A percentile compares a stretch with the other conserved stretches of the same genome.
Evolutionary conservation across 2,888 invertebrate species (phyloP).

Genomic region (Erebia epiphron): DNA sequence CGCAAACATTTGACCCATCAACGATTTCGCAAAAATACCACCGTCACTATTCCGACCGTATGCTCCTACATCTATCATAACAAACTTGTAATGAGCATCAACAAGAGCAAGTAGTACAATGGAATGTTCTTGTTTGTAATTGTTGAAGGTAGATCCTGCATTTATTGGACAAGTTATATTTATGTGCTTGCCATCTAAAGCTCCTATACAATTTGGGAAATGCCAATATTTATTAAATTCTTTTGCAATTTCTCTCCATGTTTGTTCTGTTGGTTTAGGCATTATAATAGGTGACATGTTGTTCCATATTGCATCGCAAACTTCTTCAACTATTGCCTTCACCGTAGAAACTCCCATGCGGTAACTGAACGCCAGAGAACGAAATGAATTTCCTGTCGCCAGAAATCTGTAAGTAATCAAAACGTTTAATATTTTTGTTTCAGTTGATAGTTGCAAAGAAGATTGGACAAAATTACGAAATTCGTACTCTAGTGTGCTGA

Average conservation of each 20-base stretch:
- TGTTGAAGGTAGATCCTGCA: slow-evolving; percentile 40
- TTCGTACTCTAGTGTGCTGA: background rate
- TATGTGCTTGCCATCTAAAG: background rate
- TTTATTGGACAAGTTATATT: slow-evolving; percentile 37
- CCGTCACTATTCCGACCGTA: slow-evolving; percentile 45
- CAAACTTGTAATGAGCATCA: slow-evolving; percentile 43
- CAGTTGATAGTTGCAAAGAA: background rate
- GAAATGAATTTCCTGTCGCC: background rate
- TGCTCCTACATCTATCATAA: slow-evolving; percentile 41
- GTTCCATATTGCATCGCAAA: background rate
- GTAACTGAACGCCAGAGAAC: background rate
- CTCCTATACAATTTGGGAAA: background rate
- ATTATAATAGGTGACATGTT: slow-evolving; percentile 6
- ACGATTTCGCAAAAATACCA: slow-evolving; percentile 34
- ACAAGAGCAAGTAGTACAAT: slow-evolving; percentile 43
- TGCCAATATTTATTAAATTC: slow-evolving; percentile 3
- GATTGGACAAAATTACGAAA: slow-evolving; percentile 6
- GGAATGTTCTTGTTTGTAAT: slow-evolving; percentile 42
- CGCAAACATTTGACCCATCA: slow-evolving; percentile 41
- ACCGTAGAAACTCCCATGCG: background rate
- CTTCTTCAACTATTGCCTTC: slow-evolving; percentile 6
- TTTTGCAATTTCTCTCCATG: background rate
- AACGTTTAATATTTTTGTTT: background rate
- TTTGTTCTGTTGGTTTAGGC: slow-evolving; percentile 2
- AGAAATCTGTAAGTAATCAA: background rate